Percentiles rank a stretch among this genome's conserved stretches.
Conservation (phyloP, 2,888 invertebrate species). For the Vesta saturnalis region DNA sequence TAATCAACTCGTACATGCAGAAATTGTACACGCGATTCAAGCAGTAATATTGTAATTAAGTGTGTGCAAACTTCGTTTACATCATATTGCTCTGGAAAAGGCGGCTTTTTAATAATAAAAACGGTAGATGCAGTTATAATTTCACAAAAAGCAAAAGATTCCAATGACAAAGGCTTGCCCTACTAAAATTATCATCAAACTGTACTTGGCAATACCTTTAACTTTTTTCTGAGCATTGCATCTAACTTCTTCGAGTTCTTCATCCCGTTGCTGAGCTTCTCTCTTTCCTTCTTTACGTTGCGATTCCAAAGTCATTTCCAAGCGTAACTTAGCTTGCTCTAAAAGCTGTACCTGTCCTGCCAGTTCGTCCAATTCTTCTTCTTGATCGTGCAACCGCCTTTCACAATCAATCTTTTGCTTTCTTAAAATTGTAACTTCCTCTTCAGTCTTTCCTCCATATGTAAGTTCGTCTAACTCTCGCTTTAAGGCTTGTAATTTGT, state of each 20-base stretch:
- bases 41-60: too few relatives aligned
- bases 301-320: slow-evolving; percentile 95
- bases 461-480: slow-evolving; percentile 89
- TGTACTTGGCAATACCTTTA: too few relatives aligned
- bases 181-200: too few relatives aligned
- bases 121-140: too few relatives aligned
- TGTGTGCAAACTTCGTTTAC: too few relatives aligned
- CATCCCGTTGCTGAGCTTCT: slow-evolving; percentile 90
- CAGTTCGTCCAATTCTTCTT: slow-evolving; percentile 95
- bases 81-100: too few relatives aligned
- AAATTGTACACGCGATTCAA: too few relatives aligned
- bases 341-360: slow-evolving; percentile 82
- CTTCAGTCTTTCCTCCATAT: slow-evolving; percentile 81
- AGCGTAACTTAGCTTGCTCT: slow-evolving; percentile 90
- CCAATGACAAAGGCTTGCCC: too few relatives aligned
- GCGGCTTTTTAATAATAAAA: too few relatives aligned
- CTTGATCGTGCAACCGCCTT: slow-evolving; percentile 84
- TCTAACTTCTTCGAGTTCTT: slow-evolving; percentile 92
- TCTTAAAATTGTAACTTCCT: slow-evolving; percentile 84
- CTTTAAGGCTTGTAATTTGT: slow-evolving; percentile 80
- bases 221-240: slow-evolving; percentile 92
- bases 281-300: slow-evolving; percentile 89
- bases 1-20: too few relatives aligned
- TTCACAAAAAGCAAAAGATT: too few relatives aligned
- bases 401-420: slow-evolving; percentile 89